Evolutionary conservation across 2,797 vertebrate genomes (phyloP), one percentile per base, ranked within the genome.

Genomic region (Novumbra hubbsi): DNA sequence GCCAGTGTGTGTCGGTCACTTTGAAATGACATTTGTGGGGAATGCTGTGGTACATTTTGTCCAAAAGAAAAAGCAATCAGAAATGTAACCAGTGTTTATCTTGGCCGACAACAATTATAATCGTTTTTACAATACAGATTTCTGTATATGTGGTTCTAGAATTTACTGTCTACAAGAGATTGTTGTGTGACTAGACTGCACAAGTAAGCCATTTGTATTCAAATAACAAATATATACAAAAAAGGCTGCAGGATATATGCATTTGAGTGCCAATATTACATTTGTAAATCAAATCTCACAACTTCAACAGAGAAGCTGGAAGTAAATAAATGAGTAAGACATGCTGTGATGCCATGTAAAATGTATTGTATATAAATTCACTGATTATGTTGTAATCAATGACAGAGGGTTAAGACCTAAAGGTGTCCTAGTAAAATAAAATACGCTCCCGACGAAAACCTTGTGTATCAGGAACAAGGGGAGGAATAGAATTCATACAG

Each of bases 381-480:
- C n/a, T n/a, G n/a, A 92, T 91, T 92, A 84, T 90, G 91, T 88
- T 93, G 88, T 93, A 92, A 92, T 92, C 91, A 91, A 89, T 92
- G 89, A 92, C 93, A 93, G 93, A 93, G 91, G 90, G 83, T 87
- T 90, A 90, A 88, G 85, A 88, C 88, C 92, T 91, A 92, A 90
- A 92, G 92, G 91, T 92, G 89, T 93, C 88, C 86, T 89, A 90
- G 86, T 92, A 88, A 93, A 94, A 92, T 88, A 90, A n/a, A n/a
- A n/a, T n/a, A n/a, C n/a, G 91, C 89, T 87, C 84, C 71, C 82
- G 83, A 92, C 91, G 92, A 92, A 91, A 89, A 91, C 80, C 85
- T 89, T 49, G 70, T 68, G 50, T 48, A 78, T 14, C 11, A 2
- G 14, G 41, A 11, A 12, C 3, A 62, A 45, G 72, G 30, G 72